Conservation (phyloP, 2,888 invertebrate species). For the Caenorhabditis drosophilae region DNA sequence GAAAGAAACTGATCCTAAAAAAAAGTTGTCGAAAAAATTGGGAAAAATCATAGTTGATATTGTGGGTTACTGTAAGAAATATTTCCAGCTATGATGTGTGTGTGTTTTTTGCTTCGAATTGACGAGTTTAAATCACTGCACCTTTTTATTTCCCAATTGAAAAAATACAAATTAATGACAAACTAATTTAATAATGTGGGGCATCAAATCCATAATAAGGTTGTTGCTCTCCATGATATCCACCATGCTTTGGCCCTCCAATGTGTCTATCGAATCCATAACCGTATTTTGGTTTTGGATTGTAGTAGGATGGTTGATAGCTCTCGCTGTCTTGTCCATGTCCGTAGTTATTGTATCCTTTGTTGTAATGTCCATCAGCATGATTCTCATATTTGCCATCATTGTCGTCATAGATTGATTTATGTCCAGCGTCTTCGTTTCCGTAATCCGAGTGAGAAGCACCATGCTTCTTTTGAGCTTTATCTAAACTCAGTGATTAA, state of each 20-base stretch:
- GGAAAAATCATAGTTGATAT: too few species aligned
- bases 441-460: slow-evolving; percentile 46
- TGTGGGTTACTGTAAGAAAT: too few species aligned
- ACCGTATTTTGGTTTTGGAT: slow-evolving; percentile 38
- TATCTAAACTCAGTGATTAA: slow-evolving; percentile 30
- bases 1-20: too few species aligned
- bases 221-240: slow-evolving; percentile 33
- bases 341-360: slow-evolving; percentile 49
- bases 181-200: slow-evolving; percentile 23
- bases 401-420: slow-evolving; percentile 40
- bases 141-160: slow-evolving; percentile 10
- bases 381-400: slow-evolving; percentile 42
- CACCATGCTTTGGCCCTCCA: slow-evolving; percentile 21
- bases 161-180: not conserved
- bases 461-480: slow-evolving; percentile 46
- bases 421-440: slow-evolving; percentile 53
- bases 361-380: slow-evolving; percentile 49
- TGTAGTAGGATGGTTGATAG: slow-evolving; percentile 46
- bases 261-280: slow-evolving; percentile 25
- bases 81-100: too few species aligned
- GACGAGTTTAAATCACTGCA: too few species aligned
- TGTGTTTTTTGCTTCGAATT: too few species aligned
- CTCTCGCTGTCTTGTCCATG: slow-evolving; percentile 45
- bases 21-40: too few species aligned
- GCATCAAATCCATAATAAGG: slow-evolving; percentile 41